These are phyloP conservation scores for Serilophus lunatus DNA, from an alignment of 2,113 vertebrate species.

Conservation along the genomic window DNA sequence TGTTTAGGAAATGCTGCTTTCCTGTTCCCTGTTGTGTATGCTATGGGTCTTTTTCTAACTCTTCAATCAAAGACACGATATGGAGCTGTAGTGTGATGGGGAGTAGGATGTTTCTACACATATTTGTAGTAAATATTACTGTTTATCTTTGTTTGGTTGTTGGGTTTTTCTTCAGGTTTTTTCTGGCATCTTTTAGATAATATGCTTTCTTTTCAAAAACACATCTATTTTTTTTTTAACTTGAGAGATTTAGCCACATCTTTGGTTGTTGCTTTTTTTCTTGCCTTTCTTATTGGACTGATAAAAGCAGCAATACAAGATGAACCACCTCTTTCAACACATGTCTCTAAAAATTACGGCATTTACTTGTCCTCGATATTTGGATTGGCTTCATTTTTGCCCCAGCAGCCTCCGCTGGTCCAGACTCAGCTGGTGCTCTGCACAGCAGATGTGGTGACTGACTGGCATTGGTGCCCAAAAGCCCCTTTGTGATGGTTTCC, in stretches of 20 bases:
- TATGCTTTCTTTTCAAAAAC: neutral
- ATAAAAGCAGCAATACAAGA: neutral
- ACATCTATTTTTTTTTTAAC: neutral
- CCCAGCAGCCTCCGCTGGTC: neutral
- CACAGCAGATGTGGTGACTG: neutral
- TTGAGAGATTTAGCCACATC: neutral
- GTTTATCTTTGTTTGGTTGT: neutral
- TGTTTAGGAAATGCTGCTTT: neutral
- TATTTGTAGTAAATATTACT: neutral
- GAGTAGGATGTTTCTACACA: neutral
- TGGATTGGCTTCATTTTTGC: neutral
- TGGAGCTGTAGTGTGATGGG: rapidly evolving
- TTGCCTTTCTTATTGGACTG: neutral
- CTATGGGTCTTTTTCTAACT: neutral
- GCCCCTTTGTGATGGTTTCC: neutral
- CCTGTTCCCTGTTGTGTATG: neutral
- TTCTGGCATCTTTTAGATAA: neutral
- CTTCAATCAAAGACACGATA: neutral
- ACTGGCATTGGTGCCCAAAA: rapidly evolving
- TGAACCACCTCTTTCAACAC: rapidly evolving
- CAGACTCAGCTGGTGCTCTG: neutral
- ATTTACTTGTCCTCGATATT: neutral
- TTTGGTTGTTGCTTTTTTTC: neutral
- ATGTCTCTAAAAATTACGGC: neutral
- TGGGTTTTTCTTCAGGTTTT: neutral